Base-by-base conservation (phyloP, 2,888 invertebrate genomes). In the Chrysolina oricalcia region DNA sequence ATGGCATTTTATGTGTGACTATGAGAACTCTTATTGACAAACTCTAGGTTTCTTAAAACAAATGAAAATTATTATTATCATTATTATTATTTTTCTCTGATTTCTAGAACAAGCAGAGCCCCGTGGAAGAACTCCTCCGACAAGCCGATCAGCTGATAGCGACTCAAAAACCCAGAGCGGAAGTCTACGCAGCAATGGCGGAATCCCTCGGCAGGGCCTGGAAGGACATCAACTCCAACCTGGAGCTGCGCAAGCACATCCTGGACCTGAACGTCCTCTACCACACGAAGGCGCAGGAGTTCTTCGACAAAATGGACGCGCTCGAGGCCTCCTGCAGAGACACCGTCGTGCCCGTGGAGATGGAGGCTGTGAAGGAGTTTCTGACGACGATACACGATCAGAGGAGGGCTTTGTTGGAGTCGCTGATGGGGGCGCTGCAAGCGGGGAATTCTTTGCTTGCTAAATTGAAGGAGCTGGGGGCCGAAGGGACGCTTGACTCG, bases 131-230 rank as follows among this genome's bases (percentile, higher is more conserved):
- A 88, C 92, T 97, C 76, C 92, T 96, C 76, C 92, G 93, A 70
- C 94, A 96, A 89, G 96, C 97, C n/a, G 97, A 97, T 88, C 93
- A 94, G 85, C 90, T 96, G 80, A 94, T 96, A 81, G 93, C 94
- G 71, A 93, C 93, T 40, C 94, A 95, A 86, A 92, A 93, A 85
- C 94, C 95, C 48, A 90, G 92, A 81, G 92, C 93, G 40, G 94
- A 95, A 89, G 95, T 97, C 40, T 95, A 96, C 87, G 93, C 94
- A 73, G 96, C 96, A 46, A 97, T 97, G 97, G 96, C 96, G 17
- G 95, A 95, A 86, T 93, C 93, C 6, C 87, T 94, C 65, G 93
- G 92, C 72, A 90, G 92, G 75, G 93, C 93, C 5, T 97, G 97
- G 97, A 93, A 93, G 83, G 96, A 97, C 86, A 93, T 97, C 73